Evolutionary conservation across 2,797 vertebrate genomes (phyloP).

Genomic region (Aldrovandia affinis): DNA sequence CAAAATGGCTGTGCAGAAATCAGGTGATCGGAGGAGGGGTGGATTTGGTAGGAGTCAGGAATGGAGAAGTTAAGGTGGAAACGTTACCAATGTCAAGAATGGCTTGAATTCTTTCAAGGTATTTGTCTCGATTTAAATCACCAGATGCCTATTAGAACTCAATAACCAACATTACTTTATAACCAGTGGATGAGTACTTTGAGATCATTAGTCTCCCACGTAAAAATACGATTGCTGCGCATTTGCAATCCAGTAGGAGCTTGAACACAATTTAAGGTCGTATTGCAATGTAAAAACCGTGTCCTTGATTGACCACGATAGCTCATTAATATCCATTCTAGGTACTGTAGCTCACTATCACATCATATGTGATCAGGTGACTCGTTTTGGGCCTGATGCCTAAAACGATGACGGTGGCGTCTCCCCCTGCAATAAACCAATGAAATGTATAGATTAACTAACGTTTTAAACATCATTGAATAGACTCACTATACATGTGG

Average conservation of each 20-base stretch:
- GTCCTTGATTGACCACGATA: slow-evolving; percentile 16
- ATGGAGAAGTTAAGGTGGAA: slow-evolving; percentile 17
- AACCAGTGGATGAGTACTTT: too few species aligned
- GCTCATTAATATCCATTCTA: neutral
- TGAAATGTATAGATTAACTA: neutral
- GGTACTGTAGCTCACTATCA: neutral
- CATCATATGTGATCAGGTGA: neutral
- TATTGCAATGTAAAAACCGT: neutral
- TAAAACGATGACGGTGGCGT: neutral
- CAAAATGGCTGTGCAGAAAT: slow-evolving; percentile 82
- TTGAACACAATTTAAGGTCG: slow-evolving; percentile 13
- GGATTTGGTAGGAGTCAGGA: neutral
- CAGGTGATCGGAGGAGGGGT: slow-evolving; percentile 74
- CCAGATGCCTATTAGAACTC: neutral
- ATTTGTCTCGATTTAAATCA: neutral
- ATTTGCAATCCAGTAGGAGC: neutral
- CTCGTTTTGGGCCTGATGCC: neutral
- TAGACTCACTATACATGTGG: neutral
- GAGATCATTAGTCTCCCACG: neutral
- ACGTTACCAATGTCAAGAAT: neutral
- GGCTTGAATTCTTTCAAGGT: neutral
- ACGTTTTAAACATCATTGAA: neutral
- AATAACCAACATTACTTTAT: neutral
- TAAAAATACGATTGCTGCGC: neutral
- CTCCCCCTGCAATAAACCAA: neutral